These are phyloP conservation scores for Lithophane ornitopus DNA, from an alignment of 2,888 invertebrate genomes.

Conservation along the genomic window DNA sequence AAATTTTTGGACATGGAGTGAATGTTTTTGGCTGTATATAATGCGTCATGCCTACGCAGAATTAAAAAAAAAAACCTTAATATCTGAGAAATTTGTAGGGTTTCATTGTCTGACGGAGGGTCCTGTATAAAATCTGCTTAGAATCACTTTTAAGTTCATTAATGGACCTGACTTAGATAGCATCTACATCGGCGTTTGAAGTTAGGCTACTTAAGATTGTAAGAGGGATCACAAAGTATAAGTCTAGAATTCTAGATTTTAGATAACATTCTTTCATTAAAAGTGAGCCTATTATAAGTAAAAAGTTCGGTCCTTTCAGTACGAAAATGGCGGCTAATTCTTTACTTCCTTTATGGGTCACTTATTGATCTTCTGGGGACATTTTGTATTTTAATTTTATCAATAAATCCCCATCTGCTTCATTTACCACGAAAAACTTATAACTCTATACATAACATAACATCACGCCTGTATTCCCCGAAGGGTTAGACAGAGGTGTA, in stretches of 20 bases:
- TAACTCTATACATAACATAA: too few species aligned
- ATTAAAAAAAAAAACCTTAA: neutral
- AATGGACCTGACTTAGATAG: neutral
- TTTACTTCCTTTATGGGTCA: neutral
- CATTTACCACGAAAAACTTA: neutral
- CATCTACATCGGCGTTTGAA: neutral
- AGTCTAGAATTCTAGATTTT: constrained; percentile 1
- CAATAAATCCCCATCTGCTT: neutral
- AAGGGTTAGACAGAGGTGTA: too few species aligned
- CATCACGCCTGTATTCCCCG: too few species aligned
- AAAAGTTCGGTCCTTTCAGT: neutral
- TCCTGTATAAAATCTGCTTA: neutral
- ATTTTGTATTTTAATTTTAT: neutral
- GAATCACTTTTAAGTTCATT: neutral
- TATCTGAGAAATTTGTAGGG: constrained; percentile 2
- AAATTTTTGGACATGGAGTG: constrained; percentile 46
- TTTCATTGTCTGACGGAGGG: neutral
- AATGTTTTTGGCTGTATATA: constrained; percentile 50
- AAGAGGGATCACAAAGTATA: neutral
- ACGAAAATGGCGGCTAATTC: neutral
- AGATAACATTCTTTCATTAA: neutral
- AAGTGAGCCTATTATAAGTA: neutral
- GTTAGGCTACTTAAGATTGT: neutral
- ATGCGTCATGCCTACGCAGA: constrained; percentile 28
- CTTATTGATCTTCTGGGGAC: neutral